Evolutionary conservation across 2,797 vertebrate species (phyloP), one percentile per base, ranked within the genome.

Genomic region (Peromyscus nudipes): DNA sequence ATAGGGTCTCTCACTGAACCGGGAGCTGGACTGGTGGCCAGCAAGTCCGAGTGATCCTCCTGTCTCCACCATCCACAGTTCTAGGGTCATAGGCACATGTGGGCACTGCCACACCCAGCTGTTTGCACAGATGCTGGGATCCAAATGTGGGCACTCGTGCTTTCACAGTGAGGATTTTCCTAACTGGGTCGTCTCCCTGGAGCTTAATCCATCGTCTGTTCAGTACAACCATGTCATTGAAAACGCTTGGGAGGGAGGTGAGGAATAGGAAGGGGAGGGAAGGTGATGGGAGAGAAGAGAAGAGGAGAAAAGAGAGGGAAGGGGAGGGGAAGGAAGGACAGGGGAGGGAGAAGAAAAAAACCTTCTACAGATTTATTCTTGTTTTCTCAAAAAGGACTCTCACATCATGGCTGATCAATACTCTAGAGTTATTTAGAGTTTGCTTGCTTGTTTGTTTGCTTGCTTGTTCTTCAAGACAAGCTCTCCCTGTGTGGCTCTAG

Each of bases 321-420:
- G 34, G 17, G 14, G 9, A 49, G 4, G 46, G 7, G 7, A 17
- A 8, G 5, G 43, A 6, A 8, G 37, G 10, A 25, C 12, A 1
- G 23, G 75, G 43, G 27, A 49, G 25, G 13, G 10, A 12, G 16
- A 31, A 82, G 17, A 57, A 16, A 64, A 64, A 64, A 84, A 31
- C 57, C 16, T 60, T 83, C 57, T 17, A 9, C 27, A 83, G n/a
- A 21, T 64, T 43, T 43, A 64, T 43, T 83, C 81, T 64, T 84
- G 60, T 65, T 46, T 31, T 84, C 62, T 65, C 37, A 64, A 31
- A 84, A 84, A 31, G 60, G 21, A 31, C 82, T 46, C 82, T 46
- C 27, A 65, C 29, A 34, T 34, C 81, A 21, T 19, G 14, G 37
- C 60, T 21, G 60, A 83, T 43, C 81, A 43, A 43, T 11, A 43